These are phyloP conservation scores for Oryzias dopingdopingensis DNA, from an alignment of 2,797 vertebrate species.

Conservation along the genomic window DNA sequence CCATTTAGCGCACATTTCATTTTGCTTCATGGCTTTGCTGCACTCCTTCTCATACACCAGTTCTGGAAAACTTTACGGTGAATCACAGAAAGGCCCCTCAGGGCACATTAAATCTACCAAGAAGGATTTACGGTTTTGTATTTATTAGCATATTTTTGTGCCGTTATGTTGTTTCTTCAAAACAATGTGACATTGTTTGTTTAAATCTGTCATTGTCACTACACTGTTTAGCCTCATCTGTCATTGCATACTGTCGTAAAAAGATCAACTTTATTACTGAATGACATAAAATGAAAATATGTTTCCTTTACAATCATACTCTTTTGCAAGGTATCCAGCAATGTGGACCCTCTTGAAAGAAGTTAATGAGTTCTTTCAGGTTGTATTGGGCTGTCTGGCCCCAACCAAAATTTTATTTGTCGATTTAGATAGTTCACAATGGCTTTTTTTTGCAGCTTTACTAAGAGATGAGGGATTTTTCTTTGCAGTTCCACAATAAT, in stretches of 20 bases:
- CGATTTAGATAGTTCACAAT: no score
- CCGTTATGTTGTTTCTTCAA: conserved; percentile 28
- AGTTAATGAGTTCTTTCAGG: no score
- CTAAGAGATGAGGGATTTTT: no score
- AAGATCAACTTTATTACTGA: not conserved
- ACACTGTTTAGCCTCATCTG: conserved; percentile 1
- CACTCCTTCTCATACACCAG: conserved; percentile 28
- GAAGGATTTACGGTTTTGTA: conserved; percentile 37
- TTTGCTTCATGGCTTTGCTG: conserved; percentile 58
- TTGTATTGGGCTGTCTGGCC: no score
- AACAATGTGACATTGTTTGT: conserved; percentile 20
- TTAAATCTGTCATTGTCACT: conserved; percentile 29
- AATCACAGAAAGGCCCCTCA: conserved; percentile 38
- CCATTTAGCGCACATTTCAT: conserved; percentile 71
- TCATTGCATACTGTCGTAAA: conserved; percentile 19
- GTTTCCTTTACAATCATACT: not conserved
- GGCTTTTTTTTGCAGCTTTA: no score
- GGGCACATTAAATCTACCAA: conserved; percentile 18
- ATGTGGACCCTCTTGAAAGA: no score
- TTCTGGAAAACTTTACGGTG: conserved; percentile 53
- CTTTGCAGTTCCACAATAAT: no score
- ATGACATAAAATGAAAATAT: not conserved
- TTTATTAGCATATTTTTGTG: conserved; percentile 43
- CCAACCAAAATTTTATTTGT: no score
- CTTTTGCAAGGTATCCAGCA: not conserved